A percentile compares a stretch with the other conserved stretches of the same genome.
phyloP scores from a whole-genome alignment of 64 coral and sea anemone species.

The Pocillopora verrucosa region DNA sequence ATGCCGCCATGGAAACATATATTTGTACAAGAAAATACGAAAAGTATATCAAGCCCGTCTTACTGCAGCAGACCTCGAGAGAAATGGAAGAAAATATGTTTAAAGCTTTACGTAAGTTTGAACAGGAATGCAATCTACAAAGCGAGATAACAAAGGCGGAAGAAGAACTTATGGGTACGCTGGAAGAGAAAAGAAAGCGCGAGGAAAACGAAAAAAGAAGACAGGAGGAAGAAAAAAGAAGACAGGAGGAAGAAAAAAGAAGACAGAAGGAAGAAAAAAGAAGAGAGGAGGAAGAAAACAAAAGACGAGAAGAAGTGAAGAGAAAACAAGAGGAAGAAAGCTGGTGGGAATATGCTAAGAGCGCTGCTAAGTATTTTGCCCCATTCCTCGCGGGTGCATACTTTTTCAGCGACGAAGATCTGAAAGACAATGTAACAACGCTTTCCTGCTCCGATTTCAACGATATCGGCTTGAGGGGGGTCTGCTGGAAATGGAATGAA shows the following conservation, averaged over 20 bases:
- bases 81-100: conserved; percentile 11
- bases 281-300: conserved; percentile 14
- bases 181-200: not conserved
- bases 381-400: not conserved
- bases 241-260: not conserved
- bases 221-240: conserved; percentile 17
- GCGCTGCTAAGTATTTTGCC: too few species aligned
- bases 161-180: not conserved
- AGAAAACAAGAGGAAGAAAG: not conserved
- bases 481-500: conserved; percentile 41
- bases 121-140: conserved; percentile 40
- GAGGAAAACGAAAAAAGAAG: conserved; percentile 37
- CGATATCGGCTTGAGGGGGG: conserved; percentile 4
- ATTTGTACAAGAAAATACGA: conserved; percentile 58
- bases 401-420: not conserved
- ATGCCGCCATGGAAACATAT: conserved; percentile 44
- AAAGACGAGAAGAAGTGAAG: not conserved
- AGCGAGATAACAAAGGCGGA: not conserved
- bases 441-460: not conserved
- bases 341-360: not conserved
- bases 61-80: not conserved
- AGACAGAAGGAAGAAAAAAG: conserved; percentile 19
- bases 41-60: conserved; percentile 37
- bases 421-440: not conserved
- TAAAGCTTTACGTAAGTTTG: conserved; percentile 17